These are phyloP conservation scores for Dichetophora obliterata DNA, from an alignment of 2,888 invertebrate species.

Conservation along the genomic window DNA sequence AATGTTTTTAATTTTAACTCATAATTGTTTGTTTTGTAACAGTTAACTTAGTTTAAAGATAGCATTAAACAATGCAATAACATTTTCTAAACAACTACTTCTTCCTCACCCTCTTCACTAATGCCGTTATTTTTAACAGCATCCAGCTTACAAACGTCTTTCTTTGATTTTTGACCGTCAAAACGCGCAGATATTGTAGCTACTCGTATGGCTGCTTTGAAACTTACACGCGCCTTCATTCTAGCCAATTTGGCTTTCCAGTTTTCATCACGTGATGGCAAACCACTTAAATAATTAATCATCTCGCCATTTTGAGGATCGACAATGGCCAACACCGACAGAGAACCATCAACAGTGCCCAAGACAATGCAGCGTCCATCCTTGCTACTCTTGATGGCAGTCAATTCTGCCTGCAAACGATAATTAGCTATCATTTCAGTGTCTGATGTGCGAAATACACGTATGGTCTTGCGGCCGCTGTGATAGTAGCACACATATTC, in stretches of 20 bases:
- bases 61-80: constrained; percentile 1
- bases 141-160: constrained; percentile 51
- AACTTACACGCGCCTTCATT: constrained; percentile 76
- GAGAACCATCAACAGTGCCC: constrained; percentile 93
- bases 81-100: constrained; percentile 45
- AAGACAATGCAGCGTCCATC: constrained; percentile 87
- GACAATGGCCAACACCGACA: constrained; percentile 87
- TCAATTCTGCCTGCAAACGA: constrained; percentile 89
- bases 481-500: constrained; percentile 98
- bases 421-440: constrained; percentile 95
- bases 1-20: too few relatives aligned
- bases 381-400: constrained; percentile 81
- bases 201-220: constrained; percentile 78
- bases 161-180: constrained; percentile 52
- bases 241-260: constrained; percentile 80
- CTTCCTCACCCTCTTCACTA: constrained; percentile 51
- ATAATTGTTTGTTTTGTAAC: too few relatives aligned
- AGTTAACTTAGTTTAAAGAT: background rate
- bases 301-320: constrained; percentile 79
- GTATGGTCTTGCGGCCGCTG: constrained; percentile 92
- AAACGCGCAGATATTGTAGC: constrained; percentile 71
- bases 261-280: constrained; percentile 80
- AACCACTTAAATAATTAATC: constrained; percentile 74
- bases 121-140: constrained; percentile 51
- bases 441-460: constrained; percentile 92